Conservation (phyloP, 2,113 vertebrate genomes). For the Oostethus manadensis region DNA sequence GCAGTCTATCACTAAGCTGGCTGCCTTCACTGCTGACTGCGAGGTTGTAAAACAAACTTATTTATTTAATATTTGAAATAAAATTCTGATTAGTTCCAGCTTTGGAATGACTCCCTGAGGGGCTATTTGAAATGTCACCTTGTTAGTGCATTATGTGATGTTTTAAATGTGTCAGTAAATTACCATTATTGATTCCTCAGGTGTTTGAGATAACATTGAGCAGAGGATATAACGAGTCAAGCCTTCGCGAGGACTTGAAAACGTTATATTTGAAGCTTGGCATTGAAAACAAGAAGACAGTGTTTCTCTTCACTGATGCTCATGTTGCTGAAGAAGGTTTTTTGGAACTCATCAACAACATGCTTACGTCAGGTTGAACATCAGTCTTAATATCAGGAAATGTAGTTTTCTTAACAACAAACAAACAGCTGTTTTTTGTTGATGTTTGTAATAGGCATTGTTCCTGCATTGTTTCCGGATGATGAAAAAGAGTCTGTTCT, state of each 20-base stretch:
- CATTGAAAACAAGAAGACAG: slow-evolving; percentile 80
- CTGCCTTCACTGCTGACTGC: slow-evolving; percentile 83
- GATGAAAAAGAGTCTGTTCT: slow-evolving; percentile 87
- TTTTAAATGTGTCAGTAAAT: no score
- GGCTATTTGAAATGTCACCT: neutral
- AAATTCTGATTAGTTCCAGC: neutral
- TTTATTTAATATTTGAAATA: neutral
- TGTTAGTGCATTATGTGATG: neutral
- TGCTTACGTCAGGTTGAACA: slow-evolving; percentile 88
- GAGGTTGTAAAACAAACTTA: slow-evolving; percentile 71
- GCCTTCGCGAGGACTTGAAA: slow-evolving; percentile 88
- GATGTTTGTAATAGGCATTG: slow-evolving; percentile 75
- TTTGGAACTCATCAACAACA: slow-evolving; percentile 96
- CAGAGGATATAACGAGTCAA: slow-evolving; percentile 83
- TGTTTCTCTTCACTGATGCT: slow-evolving; percentile 91
- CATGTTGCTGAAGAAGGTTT: slow-evolving; percentile 93
- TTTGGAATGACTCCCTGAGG: neutral
- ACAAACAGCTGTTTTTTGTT: neutral
- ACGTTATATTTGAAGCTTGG: slow-evolving; percentile 84
- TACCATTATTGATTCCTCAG: slow-evolving; percentile 53
- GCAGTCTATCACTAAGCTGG: slow-evolving; percentile 85
- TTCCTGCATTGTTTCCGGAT: slow-evolving; percentile 89
- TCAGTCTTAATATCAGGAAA: neutral
- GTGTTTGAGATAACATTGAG: slow-evolving; percentile 89
- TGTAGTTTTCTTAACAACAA: neutral